Base-by-base conservation (phyloP, 2,797 vertebrate genomes). In the Eulemur mongoz region DNA sequence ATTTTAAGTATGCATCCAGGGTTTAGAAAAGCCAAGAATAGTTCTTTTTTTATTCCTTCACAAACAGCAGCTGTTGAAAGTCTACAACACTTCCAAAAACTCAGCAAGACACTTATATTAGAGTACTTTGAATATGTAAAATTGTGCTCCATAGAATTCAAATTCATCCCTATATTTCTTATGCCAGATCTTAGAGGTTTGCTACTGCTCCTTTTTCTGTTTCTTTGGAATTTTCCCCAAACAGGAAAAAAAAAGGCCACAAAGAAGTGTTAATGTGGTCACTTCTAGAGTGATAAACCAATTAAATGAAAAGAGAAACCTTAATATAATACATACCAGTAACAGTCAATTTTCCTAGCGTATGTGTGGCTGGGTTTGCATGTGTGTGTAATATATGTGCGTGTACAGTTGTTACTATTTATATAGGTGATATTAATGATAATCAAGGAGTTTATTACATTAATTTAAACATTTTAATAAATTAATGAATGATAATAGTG, bases 11-110 rank as follows among this genome's bases (percentile, higher is more conserved):
- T 35, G 65, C 45, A 92, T 70, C 17, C 45, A 82, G 30, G 43
- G 35, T 85, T 89, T 91, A 38, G 81, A 89, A 96, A 92, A 91
- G 23, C 14, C 38, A 61, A 73, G 43, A 89, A 61, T 48, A 69
- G 20, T 81, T 52, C 10, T n/a, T 88, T 85, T 14, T 76, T 61
- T 5, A 86, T 79, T 93, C 35, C 22, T 78, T 93, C 54, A 73
- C 45, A 95, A 94, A 50, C 7, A 75, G 50, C 30, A 82, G 83
- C 48, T 48, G 30, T 45, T 76, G 9, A 75, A 63, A 54, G 15
- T 85, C 17, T n/a, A 18, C 3, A 93, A n/a, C 8, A 45, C 7
- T 65, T 88, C 61, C 45, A 80, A 90, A 93, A 84, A 72, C 54
- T 30, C 38, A 81, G 4, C 75, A 85, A 91, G 79, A 85, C 43